Percentiles rank a stretch among this genome's conserved stretches.
These are phyloP conservation scores for Alitta virens DNA, from an alignment of 2,888 invertebrate genomes.

Conservation along the genomic window DNA sequence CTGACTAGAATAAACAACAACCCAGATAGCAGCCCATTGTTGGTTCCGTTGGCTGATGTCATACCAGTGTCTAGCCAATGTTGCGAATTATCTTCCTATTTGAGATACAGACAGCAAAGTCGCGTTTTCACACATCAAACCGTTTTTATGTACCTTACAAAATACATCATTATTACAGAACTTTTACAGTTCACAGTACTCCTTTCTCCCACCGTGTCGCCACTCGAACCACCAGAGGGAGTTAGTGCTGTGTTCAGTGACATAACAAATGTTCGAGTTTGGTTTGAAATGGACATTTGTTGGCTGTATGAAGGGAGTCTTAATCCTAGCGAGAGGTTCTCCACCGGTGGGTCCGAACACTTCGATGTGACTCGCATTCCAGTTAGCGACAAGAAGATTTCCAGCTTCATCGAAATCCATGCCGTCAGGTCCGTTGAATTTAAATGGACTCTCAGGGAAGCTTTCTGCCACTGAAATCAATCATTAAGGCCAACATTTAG, in stretches of 20 bases:
- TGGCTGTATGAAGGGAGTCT: slow-evolving; percentile 41
- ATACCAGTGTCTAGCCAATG: too few relatives aligned
- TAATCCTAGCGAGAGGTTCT: slow-evolving; percentile 37
- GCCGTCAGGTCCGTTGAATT: slow-evolving; percentile 52
- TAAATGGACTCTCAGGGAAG: background rate
- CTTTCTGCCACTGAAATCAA: background rate
- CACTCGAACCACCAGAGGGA: slow-evolving; percentile 49
- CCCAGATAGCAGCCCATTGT: too few relatives aligned
- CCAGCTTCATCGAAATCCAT: slow-evolving; percentile 51
- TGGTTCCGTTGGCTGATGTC: too few relatives aligned
- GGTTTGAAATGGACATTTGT: slow-evolving; percentile 50
- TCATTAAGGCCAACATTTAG: background rate
- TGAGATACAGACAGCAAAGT: too few relatives aligned
- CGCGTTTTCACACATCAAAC: too few relatives aligned
- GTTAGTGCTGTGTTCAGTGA: slow-evolving; percentile 47
- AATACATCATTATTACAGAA: too few relatives aligned
- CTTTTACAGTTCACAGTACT: slow-evolving; percentile 38
- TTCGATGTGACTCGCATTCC: slow-evolving; percentile 44
- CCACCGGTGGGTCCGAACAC: slow-evolving; percentile 45
- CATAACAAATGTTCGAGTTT: slow-evolving; percentile 38
- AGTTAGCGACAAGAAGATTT: slow-evolving; percentile 48
- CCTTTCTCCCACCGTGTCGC: slow-evolving; percentile 40
- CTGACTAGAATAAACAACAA: too few relatives aligned
- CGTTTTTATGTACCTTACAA: too few relatives aligned
- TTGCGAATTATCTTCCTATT: too few relatives aligned